Evolutionary conservation across 2,113 vertebrate species (phyloP).

Genomic region (Actenoides lindsayi): DNA sequence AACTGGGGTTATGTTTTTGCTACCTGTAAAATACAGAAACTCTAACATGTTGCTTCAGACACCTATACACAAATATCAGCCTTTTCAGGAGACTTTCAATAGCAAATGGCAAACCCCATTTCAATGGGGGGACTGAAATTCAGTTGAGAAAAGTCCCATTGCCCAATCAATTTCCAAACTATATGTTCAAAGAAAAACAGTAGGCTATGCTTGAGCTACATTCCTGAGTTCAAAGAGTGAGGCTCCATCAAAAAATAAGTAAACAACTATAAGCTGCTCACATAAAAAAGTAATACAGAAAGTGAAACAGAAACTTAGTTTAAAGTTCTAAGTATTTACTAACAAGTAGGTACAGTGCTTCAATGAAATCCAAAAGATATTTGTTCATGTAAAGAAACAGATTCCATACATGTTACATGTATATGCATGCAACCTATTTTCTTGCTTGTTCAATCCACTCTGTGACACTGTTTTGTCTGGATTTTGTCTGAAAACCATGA

Average conservation of each 20-base stretch:
- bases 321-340: neutral
- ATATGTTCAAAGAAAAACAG: neutral
- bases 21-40: neutral
- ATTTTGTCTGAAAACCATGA: neutral
- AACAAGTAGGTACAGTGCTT: neutral
- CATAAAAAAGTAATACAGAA: neutral
- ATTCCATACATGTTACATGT: neutral
- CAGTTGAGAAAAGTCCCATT: neutral
- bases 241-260: neutral
- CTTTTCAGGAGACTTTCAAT: neutral
- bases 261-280: neutral
- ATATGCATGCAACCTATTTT: neutral
- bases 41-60: neutral
- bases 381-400: neutral
- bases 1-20: neutral
- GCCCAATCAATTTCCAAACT: neutral
- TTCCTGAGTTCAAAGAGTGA: neutral
- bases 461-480: neutral
- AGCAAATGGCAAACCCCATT: neutral
- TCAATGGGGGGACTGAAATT: rapidly evolving
- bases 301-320: neutral
- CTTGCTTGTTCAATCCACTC: neutral
- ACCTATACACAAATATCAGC: neutral
- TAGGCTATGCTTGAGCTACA: neutral
- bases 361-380: neutral